phyloP scores from a whole-genome alignment of 92 coral and sea anemone species.

The Epizoanthus stellaris region DNA sequence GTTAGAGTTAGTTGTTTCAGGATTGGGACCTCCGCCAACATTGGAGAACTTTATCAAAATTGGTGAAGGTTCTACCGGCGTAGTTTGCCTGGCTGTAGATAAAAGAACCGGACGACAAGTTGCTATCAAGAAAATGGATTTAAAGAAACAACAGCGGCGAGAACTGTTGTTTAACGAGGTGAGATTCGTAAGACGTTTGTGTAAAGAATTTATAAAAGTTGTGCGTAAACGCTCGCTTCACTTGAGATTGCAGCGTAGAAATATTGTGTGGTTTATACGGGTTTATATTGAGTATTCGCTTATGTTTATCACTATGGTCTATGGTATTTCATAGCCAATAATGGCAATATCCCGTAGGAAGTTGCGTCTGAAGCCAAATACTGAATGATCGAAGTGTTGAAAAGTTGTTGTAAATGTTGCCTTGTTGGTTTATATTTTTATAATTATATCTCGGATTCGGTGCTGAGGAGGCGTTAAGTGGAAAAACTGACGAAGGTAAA shows the following conservation, averaged over 20 bases:
- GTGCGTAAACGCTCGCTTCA: background rate
- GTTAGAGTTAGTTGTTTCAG: constrained; percentile 85
- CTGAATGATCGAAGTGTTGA: background rate
- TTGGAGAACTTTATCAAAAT: constrained; percentile 97
- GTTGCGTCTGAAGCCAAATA: background rate
- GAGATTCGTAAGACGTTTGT: constrained; percentile 50
- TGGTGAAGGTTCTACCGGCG: constrained; percentile 99
- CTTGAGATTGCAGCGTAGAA: background rate
- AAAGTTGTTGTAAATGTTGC: too few species aligned
- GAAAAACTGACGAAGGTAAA: constrained; percentile 8
- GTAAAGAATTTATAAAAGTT: constrained; percentile 21
- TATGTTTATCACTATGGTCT: constrained; percentile 13
- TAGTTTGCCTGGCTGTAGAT: constrained; percentile 96
- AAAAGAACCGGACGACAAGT: constrained; percentile 91
- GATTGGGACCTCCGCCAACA: constrained; percentile 78
- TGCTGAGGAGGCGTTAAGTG: background rate
- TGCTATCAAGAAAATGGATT: constrained; percentile 98
- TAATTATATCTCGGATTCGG: background rate
- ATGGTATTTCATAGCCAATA: too few species aligned
- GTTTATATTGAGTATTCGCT: constrained; percentile 8
- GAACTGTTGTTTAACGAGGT: constrained; percentile 99
- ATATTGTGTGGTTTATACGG: background rate
- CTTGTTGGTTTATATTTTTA: too few species aligned
- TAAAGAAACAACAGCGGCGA: constrained; percentile 94
- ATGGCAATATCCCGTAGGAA: constrained; percentile 26